A percentile compares a stretch with the other conserved stretches of the same genome.
phyloP scores from a whole-genome alignment of 2,113 vertebrate species.

The Bos indicus region DNA sequence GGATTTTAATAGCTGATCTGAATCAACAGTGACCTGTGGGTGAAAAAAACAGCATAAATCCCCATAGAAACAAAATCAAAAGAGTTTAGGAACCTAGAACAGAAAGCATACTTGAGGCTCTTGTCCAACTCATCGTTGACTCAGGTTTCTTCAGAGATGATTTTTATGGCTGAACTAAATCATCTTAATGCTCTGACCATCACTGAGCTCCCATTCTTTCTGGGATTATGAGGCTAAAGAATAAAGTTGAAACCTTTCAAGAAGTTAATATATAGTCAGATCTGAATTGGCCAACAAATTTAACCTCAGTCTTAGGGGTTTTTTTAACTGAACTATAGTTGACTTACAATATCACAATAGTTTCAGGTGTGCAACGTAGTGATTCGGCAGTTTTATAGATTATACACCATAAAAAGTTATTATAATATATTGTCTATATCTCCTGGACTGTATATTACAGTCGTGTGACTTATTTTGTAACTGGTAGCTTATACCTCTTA shows the following conservation, averaged over 20 bases:
- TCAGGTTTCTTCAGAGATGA: neutral
- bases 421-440: neutral
- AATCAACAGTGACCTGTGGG: neutral
- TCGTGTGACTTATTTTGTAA: neutral
- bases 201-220: neutral
- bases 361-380: neutral
- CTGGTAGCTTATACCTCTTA: neutral
- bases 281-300: neutral
- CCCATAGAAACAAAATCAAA: neutral
- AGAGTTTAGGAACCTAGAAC: accelerated
- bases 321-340: neutral
- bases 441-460: neutral
- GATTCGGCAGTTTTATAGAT: neutral
- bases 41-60: neutral
- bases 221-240: neutral
- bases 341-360: neutral
- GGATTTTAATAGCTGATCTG: neutral
- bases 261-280: neutral
- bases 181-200: neutral
- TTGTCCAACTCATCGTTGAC: accelerated
- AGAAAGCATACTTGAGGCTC: neutral
- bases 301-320: neutral
- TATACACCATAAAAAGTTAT: neutral
- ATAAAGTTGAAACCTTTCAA: neutral
- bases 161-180: neutral